Evolutionary conservation across 2,113 vertebrate genomes (phyloP).

Genomic region (Colaptes auratus): DNA sequence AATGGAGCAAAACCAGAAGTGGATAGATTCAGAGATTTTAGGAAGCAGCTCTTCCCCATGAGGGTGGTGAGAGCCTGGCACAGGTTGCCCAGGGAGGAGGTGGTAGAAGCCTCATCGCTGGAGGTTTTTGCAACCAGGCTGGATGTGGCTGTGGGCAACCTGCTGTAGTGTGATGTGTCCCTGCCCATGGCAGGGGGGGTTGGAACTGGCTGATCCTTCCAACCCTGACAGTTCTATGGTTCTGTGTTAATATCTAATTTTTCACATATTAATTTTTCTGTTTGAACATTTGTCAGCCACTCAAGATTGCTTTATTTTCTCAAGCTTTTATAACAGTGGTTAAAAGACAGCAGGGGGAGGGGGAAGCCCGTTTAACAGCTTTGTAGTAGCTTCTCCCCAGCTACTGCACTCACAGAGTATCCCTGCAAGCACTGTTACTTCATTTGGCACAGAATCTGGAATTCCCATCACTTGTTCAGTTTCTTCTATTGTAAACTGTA

Average conservation of each 20-base stretch:
- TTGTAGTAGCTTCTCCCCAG: slow-evolving; percentile 24
- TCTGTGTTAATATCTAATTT: neutral
- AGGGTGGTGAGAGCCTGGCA: too few relatives aligned
- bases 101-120: too few relatives aligned
- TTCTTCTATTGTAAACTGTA: slow-evolving; percentile 45
- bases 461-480: slow-evolving; percentile 52
- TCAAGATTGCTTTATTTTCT: slow-evolving; percentile 28
- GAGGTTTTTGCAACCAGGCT: too few relatives aligned
- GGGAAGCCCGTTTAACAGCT: neutral
- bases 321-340: neutral
- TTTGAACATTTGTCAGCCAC: neutral
- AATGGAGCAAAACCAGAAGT: too few relatives aligned
- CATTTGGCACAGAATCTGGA: slow-evolving; percentile 50
- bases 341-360: neutral
- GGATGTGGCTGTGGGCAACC: too few relatives aligned
- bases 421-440: slow-evolving; percentile 63
- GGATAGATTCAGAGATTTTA: too few relatives aligned
- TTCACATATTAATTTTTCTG: neutral
- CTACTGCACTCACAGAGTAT: slow-evolving; percentile 17
- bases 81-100: too few relatives aligned
- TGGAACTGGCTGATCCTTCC: too few relatives aligned
- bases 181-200: too few relatives aligned
- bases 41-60: too few relatives aligned
- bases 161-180: too few relatives aligned
- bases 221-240: too few relatives aligned